Evolutionary conservation across 2,888 invertebrate genomes (phyloP).

Genomic region (Kryphioiulus occultus): DNA sequence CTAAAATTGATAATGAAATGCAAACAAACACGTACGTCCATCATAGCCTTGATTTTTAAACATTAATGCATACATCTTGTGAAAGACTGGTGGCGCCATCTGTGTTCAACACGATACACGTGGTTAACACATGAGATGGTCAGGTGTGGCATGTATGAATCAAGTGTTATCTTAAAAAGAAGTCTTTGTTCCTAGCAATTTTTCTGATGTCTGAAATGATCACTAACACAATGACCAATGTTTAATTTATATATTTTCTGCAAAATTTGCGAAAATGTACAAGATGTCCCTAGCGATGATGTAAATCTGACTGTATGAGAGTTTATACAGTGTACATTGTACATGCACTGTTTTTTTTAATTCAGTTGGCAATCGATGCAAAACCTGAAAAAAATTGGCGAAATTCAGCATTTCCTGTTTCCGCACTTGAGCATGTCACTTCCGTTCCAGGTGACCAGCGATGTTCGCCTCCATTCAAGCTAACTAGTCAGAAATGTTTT

Average conservation of each 20-base stretch:
- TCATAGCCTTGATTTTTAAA: too few relatives aligned
- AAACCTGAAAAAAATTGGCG: neutral
- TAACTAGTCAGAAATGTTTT: neutral
- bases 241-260: conserved; percentile 5
- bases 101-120: neutral
- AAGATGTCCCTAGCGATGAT: too few relatives aligned
- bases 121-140: neutral
- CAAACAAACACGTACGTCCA: neutral
- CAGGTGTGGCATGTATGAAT: neutral
- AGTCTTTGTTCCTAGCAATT: neutral
- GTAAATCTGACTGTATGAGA: neutral
- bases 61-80: neutral
- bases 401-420: neutral
- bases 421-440: neutral
- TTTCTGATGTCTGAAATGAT: neutral
- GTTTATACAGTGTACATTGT: neutral
- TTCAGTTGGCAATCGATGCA: neutral
- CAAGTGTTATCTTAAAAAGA: neutral
- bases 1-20: neutral
- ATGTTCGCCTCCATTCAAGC: neutral
- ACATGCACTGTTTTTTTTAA: neutral
- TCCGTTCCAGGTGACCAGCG: neutral
- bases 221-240: neutral
- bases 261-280: neutral
- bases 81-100: neutral